A percentile compares a stretch with the other conserved stretches of the same genome.
phyloP scores from a whole-genome alignment of 2,113 vertebrate species.

The Ranitomeya imitator region DNA sequence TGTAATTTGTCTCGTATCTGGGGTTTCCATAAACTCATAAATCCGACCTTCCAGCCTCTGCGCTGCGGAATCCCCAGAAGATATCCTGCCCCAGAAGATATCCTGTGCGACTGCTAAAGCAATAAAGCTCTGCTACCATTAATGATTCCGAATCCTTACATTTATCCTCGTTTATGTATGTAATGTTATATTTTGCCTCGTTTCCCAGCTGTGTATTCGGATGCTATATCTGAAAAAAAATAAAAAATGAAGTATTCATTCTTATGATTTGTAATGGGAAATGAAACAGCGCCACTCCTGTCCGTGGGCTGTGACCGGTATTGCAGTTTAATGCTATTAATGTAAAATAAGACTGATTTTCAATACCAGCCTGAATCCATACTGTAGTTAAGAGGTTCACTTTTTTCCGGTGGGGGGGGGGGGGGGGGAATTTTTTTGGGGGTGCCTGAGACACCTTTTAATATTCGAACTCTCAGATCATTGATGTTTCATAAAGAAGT shows the following conservation, averaged over 20 bases:
- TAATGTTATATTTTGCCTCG: background rate
- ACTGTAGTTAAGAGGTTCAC: no score
- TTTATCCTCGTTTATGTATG: background rate
- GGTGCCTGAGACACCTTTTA: no score
- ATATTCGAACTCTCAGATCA: no score
- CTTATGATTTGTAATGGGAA: background rate
- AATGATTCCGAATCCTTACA: background rate
- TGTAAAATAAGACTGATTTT: no score
- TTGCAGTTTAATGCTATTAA: no score
- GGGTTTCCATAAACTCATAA: slow-evolving; percentile 18
- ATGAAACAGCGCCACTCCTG: no score
- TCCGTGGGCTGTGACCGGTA: no score
- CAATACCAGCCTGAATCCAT: no score
- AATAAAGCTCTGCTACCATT: background rate
- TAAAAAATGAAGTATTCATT: background rate
- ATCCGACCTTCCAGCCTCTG: background rate
- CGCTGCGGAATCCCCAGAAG: background rate
- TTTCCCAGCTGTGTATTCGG: background rate
- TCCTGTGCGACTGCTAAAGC: slow-evolving; percentile 31
- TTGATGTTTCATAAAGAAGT: no score
- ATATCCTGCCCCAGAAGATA: slow-evolving; percentile 16
- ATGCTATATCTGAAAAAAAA: background rate
- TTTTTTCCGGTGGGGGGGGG: no score
- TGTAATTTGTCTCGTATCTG: slow-evolving; percentile 2
- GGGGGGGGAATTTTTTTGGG: no score